Conservation (phyloP, 2,797 vertebrate species). For the Pelochelys cantorii region DNA sequence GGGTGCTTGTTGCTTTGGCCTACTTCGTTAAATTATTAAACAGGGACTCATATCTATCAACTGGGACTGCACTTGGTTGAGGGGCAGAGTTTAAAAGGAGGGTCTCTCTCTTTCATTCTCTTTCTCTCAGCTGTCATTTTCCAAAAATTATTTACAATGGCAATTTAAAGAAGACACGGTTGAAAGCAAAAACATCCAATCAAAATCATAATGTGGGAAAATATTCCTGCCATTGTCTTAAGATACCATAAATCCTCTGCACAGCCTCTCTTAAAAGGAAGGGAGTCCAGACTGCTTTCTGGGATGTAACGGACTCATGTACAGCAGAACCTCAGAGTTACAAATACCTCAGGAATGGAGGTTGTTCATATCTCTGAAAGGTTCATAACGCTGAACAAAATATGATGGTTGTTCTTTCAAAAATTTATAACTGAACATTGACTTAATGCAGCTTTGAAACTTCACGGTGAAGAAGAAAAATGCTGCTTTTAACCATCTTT, state of each 20-base stretch:
- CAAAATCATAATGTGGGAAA: constrained; percentile 1
- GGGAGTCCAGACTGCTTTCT: background rate
- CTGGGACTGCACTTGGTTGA: background rate
- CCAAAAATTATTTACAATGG: constrained; percentile 28
- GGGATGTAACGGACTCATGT: background rate
- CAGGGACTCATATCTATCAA: background rate
- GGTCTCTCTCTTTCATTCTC: background rate
- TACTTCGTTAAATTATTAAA: constrained; percentile 2
- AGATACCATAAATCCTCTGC: background rate
- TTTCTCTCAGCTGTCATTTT: constrained; percentile 21
- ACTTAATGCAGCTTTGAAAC: too few species aligned
- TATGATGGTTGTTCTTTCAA: too few species aligned
- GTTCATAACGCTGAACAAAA: too few species aligned
- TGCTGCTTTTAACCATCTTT: too few species aligned
- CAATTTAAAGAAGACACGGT: constrained; percentile 30
- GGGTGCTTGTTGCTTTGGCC: background rate
- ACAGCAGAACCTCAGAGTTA: background rate
- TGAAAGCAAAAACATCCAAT: constrained; percentile 37
- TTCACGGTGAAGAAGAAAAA: too few species aligned
- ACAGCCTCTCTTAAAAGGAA: constrained; percentile 10
- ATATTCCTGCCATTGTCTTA: constrained; percentile 14
- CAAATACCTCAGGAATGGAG: too few species aligned
- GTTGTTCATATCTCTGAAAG: too few species aligned
- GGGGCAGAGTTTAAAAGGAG: background rate
- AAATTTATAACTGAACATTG: too few species aligned